Percentiles rank a stretch among this genome's conserved stretches.
phyloP scores from a whole-genome alignment of 2,888 invertebrate species.

The Cybosia mesomella region DNA sequence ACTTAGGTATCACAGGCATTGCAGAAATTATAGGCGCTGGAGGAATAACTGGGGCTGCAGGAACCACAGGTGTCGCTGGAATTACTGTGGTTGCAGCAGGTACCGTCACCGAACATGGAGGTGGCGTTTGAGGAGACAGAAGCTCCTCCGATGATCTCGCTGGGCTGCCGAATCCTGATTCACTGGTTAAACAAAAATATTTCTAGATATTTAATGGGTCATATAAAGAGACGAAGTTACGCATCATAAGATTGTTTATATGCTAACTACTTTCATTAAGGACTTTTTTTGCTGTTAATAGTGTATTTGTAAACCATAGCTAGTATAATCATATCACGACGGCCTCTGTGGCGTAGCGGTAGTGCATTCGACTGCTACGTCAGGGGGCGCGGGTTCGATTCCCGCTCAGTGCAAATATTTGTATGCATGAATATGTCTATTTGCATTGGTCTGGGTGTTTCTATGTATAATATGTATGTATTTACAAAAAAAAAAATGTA shows the following conservation, averaged over 20 bases:
- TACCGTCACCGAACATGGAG: slow-evolving; percentile 59
- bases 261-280: not conserved
- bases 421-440: not conserved
- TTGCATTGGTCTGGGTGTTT: too few relatives aligned
- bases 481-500: too few relatives aligned
- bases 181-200: slow-evolving; percentile 61
- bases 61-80: slow-evolving; percentile 31
- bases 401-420: too few relatives aligned
- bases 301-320: not conserved
- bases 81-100: slow-evolving; percentile 37
- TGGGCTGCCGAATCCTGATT: slow-evolving; percentile 81
- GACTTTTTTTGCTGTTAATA: not conserved
- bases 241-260: not conserved
- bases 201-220: not conserved
- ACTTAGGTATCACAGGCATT: slow-evolving; percentile 5
- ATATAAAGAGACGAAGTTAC: not conserved
- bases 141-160: slow-evolving; percentile 78
- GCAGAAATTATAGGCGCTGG: slow-evolving; percentile 35
- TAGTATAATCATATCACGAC: not conserved
- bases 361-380: too few relatives aligned
- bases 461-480: too few relatives aligned
- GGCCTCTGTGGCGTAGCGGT: too few relatives aligned
- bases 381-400: too few relatives aligned
- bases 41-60: slow-evolving; percentile 44
- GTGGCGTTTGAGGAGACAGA: slow-evolving; percentile 75